Evolutionary conservation across 2,888 invertebrate genomes (phyloP), one percentile per base, ranked within the genome.

Genomic region (Venusia cambrica): DNA sequence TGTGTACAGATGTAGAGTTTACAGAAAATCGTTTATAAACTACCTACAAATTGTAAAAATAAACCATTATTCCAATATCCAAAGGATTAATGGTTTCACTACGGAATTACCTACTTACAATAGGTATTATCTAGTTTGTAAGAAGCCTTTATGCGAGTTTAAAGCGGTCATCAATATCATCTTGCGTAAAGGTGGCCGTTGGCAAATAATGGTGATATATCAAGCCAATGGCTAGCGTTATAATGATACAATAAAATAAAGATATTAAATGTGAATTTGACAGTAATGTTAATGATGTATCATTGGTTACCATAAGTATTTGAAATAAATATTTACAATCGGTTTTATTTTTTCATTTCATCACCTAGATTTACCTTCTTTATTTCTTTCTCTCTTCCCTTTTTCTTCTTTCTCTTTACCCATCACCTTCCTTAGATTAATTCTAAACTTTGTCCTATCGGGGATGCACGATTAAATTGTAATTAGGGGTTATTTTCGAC

Each of bases 231-330:
- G 75, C 68, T 75, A 78, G 71, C 57, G n/a, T n/a, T n/a, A n/a
- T n/a, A n/a, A n/a, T n/a, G n/a, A 65, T 66, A 65, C 58, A 62
- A 21, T 37, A 33, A 38, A 19, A 43, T 50, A 45, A 33, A 63
- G 67, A 71, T 73, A 72, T 68, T 68, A 64, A n/a, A 41, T 67
- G 73, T 68, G 64, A 66, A 70, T 59, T 67, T 63, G 65, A 69
- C 55, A 70, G 73, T 72, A 71, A 73, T n/a, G n/a, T n/a, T n/a
- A n/a, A n/a, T 70, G 78, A 75, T 84, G 83, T 84, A 85, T 83
- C 78, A 84, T 85, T 85, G 84, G 87, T 87, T 87, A 87, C 87
- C 87, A 83, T 85, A 84, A 84, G 80, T 85, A 85, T 81, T 85
- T 83, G 79, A 85, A 87, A 84, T 87, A 85, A 79, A 87, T 87